Conservation (phyloP, 2,113 vertebrate species). For the Theristicus caerulescens region DNA sequence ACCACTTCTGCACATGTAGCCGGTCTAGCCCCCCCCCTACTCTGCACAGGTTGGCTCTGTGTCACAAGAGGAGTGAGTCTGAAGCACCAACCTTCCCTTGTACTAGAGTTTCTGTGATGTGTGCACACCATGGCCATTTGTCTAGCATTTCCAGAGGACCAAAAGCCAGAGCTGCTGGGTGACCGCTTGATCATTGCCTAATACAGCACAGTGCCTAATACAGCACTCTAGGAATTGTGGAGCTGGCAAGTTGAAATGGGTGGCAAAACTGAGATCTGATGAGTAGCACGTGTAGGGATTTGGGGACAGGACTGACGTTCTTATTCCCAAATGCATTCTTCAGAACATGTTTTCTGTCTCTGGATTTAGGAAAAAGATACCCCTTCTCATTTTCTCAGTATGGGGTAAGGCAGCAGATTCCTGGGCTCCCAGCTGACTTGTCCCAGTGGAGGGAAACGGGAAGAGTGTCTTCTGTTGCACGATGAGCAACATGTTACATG, state of each 20-base stretch:
- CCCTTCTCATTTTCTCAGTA: neutral
- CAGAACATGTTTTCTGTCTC: neutral
- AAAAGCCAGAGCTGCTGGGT: neutral
- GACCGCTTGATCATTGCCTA: neutral
- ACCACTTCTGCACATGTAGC: neutral
- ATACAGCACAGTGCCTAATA: neutral
- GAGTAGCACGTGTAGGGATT: neutral
- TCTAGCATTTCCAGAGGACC: neutral
- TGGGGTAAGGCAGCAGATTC: neutral
- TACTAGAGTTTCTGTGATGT: neutral
- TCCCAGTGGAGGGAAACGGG: neutral
- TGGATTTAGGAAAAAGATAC: neutral
- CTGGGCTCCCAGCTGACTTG: neutral
- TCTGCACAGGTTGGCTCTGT: neutral
- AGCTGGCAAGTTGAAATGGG: neutral
- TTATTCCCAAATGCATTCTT: neutral
- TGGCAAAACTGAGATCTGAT: neutral
- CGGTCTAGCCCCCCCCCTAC: neutral
- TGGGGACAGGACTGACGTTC: neutral
- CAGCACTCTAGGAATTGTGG: neutral
- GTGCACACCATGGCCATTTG: neutral
- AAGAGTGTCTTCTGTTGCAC: neutral
- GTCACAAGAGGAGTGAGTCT: neutral
- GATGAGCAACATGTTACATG: neutral
- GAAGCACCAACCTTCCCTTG: neutral